Evolutionary conservation across 2,888 invertebrate genomes (phyloP).

Genomic region (Melanotus villosus): DNA sequence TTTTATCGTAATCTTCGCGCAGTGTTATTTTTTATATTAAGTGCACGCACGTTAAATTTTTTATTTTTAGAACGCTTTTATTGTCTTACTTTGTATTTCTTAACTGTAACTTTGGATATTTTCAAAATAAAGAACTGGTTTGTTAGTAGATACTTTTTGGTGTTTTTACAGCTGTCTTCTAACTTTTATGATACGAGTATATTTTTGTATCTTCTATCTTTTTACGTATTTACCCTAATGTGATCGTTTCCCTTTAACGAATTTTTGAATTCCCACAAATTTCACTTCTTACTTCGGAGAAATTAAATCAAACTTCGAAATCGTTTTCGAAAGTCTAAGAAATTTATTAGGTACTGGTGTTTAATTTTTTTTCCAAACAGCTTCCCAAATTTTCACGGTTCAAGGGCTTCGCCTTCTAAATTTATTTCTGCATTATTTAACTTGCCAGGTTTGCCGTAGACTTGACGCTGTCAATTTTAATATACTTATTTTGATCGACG

Average conservation of each 20-base stretch:
- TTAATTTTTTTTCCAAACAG: conserved; percentile 4
- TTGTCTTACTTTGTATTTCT: background rate
- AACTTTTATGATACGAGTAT: background rate
- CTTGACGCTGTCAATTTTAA: conserved; percentile 3
- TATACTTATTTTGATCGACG: conserved; percentile 2
- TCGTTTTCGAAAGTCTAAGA: conserved; percentile 3
- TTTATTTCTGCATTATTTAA: background rate
- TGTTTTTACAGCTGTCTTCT: background rate
- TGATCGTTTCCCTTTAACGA: conserved; percentile 14
- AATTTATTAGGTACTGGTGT: background rate
- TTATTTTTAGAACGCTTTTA: background rate
- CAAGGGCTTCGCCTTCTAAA: background rate
- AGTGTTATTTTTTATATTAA: conserved; percentile 12
- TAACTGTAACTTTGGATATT: background rate
- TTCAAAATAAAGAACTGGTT: background rate
- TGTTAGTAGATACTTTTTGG: background rate
- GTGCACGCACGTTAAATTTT: conserved; percentile 24
- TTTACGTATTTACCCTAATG: background rate
- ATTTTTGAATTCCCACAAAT: conserved; percentile 10
- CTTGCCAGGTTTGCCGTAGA: background rate
- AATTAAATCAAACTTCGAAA: conserved; percentile 1
- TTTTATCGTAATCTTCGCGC: conserved; percentile 21
- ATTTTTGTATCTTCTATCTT: background rate
- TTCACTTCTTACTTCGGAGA: background rate
- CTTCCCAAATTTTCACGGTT: background rate